phyloP scores from a whole-genome alignment of 2,113 vertebrate species.

The Connochaetes taurinus region DNA sequence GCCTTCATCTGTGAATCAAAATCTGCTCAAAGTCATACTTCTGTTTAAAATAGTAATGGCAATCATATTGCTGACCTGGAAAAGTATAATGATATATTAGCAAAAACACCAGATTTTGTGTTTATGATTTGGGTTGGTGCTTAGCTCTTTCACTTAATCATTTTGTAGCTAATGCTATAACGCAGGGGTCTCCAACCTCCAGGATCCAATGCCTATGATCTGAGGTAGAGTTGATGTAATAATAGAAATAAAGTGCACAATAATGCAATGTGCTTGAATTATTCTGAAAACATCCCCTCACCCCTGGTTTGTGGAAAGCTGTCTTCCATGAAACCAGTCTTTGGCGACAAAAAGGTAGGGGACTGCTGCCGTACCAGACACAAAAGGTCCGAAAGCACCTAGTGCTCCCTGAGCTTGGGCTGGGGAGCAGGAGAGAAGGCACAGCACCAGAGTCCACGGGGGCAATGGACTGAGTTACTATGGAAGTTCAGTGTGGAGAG shows the following conservation, averaged over 20 bases:
- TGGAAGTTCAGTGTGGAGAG: background rate
- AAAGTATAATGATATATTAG: background rate
- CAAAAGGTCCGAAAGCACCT: background rate
- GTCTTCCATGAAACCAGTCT: background rate
- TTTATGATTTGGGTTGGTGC: background rate
- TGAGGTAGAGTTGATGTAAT: background rate
- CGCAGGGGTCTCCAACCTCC: background rate
- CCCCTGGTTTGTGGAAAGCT: background rate
- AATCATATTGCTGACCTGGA: background rate
- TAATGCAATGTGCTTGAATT: background rate
- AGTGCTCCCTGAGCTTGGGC: background rate
- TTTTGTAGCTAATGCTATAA: background rate
- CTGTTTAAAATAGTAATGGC: conserved; percentile 10
- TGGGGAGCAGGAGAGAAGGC: background rate
- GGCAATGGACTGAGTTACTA: background rate
- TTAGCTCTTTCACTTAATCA: background rate
- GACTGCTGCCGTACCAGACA: background rate
- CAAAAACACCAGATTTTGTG: background rate
- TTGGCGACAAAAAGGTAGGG: background rate
- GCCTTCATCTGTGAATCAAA: background rate
- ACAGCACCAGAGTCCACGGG: accelerated
- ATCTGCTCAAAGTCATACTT: background rate
- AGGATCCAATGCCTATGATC: background rate
- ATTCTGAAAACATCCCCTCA: background rate
- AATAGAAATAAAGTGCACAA: background rate